Evolutionary conservation across 2,797 vertebrate species (phyloP).

Genomic region (Myoxocephalus aenaeus): DNA sequence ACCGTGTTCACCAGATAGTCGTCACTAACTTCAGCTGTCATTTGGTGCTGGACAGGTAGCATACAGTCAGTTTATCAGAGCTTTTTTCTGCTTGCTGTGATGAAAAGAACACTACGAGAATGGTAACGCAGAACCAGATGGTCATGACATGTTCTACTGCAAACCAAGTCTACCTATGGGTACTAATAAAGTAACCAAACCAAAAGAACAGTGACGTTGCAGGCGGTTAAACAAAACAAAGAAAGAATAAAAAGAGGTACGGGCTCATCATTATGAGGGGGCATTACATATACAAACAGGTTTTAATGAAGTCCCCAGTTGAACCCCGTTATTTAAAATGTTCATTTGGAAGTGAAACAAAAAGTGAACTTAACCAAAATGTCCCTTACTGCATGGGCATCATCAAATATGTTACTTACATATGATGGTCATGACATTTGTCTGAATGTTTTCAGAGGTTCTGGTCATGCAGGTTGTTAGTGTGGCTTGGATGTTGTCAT

Average conservation of each 20-base stretch:
- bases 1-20: no score
- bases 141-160: no score
- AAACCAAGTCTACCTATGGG: no score
- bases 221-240: no score
- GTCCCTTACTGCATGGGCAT: not conserved
- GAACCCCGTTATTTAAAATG: not conserved
- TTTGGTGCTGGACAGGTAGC: not conserved
- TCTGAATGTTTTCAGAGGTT: not conserved
- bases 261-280: not conserved
- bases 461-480: not conserved
- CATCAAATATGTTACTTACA: not conserved
- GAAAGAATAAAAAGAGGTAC: no score
- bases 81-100: not conserved
- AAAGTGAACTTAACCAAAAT: not conserved
- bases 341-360: not conserved
- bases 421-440: not conserved
- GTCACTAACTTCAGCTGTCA: not conserved
- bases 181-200: no score
- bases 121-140: not conserved
- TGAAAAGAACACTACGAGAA: not conserved
- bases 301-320: not conserved
- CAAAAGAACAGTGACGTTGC: no score
- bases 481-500: slow-evolving; percentile 7
- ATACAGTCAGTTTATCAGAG: not conserved
- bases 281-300: not conserved